phyloP scores from a whole-genome alignment of 2,888 invertebrate species.

The Ophion ventricosus region DNA sequence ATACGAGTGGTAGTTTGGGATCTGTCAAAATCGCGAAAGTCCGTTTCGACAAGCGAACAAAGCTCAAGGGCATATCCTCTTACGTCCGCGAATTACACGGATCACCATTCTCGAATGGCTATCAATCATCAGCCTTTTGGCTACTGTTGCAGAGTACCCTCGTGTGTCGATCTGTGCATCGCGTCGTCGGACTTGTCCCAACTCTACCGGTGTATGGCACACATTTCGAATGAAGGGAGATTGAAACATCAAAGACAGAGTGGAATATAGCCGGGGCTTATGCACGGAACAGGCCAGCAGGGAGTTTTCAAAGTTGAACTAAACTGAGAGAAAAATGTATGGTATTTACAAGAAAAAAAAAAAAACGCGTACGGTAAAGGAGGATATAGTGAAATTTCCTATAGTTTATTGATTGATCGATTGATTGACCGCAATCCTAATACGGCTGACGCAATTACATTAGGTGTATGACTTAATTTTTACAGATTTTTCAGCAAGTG shows the following conservation, averaged over 20 bases:
- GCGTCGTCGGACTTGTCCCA: constrained; percentile 36
- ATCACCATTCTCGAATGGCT: constrained; percentile 79
- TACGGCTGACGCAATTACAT: no score
- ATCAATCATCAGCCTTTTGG: constrained; percentile 78
- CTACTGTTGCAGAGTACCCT: constrained; percentile 37
- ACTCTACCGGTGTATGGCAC: constrained; percentile 24
- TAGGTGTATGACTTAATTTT: no score
- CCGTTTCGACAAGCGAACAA: constrained; percentile 77
- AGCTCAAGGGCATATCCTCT: constrained; percentile 75
- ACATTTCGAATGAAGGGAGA: neutral
- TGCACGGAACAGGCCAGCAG: no score
- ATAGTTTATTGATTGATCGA: no score
- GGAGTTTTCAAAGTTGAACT: no score
- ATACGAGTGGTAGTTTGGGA: constrained; percentile 63
- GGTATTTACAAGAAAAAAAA: no score
- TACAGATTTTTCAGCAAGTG: no score
- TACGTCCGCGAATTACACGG: constrained; percentile 80
- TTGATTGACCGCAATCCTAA: no score
- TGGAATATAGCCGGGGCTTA: neutral
- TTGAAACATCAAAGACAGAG: neutral
- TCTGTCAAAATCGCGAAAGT: constrained; percentile 74
- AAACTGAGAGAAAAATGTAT: no score
- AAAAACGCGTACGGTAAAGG: no score
- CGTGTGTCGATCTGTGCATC: constrained; percentile 38
- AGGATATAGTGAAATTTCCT: no score